A percentile compares a stretch with the other conserved stretches of the same genome.
These are phyloP conservation scores for Drosophila carrolli DNA, from an alignment of 1,140 invertebrate genomes.

Conservation along the genomic window DNA sequence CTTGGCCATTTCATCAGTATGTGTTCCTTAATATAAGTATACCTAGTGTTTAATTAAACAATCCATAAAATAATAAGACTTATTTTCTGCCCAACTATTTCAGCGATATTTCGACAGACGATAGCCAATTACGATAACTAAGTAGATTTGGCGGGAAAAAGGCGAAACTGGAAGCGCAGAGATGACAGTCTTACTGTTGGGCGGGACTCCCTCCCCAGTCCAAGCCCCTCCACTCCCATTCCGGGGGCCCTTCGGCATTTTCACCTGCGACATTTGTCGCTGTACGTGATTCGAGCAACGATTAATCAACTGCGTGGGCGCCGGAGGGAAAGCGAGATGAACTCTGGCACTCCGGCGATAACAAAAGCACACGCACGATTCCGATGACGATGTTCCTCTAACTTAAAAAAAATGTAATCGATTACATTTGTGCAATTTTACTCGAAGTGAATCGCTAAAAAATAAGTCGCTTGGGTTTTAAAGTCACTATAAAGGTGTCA, in stretches of 20 bases:
- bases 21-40: too few relatives aligned
- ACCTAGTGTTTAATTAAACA: too few relatives aligned
- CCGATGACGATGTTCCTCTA: conserved; percentile 16
- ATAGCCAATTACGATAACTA: too few relatives aligned
- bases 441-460: too few relatives aligned
- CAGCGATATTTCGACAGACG: too few relatives aligned
- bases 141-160: not conserved
- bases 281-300: conserved; percentile 72
- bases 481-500: too few relatives aligned
- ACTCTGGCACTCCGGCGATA: conserved; percentile 44
- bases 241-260: conserved; percentile 25
- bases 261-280: conserved; percentile 73
- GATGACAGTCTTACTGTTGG: conserved; percentile 10
- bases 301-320: conserved; percentile 72
- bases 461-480: too few relatives aligned
- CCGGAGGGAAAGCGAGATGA: conserved; percentile 17
- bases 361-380: conserved; percentile 43
- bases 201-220: not conserved
- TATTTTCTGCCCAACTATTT: too few relatives aligned
- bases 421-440: too few relatives aligned
- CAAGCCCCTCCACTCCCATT: not conserved
- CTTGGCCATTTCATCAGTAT: too few relatives aligned
- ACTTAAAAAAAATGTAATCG: too few relatives aligned
- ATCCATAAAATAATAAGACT: too few relatives aligned
- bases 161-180: not conserved